Conservation (phyloP, 2,113 vertebrate species). For the Nycticebus coucang region DNA sequence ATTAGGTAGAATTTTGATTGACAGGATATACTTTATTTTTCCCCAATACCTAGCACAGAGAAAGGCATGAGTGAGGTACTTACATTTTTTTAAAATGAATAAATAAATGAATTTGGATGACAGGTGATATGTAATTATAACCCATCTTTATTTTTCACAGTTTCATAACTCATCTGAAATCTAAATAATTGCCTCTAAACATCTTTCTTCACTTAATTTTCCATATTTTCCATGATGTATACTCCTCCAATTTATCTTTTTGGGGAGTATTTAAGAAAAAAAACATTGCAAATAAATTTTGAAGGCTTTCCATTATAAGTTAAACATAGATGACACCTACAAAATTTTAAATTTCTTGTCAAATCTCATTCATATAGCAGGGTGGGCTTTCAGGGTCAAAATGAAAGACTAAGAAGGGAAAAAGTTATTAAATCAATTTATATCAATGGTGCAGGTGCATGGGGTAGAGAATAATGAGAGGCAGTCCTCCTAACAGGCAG, state of each 20-base stretch:
- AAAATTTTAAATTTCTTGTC: constrained; percentile 29
- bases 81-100: constrained; percentile 5
- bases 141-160: background rate
- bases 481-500: background rate
- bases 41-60: background rate
- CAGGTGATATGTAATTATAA: background rate
- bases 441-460: background rate
- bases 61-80: background rate
- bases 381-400: background rate
- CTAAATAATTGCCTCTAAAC: constrained; percentile 30
- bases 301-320: background rate
- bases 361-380: background rate
- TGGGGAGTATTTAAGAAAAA: background rate
- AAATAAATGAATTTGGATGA: constrained; percentile 1
- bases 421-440: background rate
- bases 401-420: background rate
- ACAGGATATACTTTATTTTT: constrained; percentile 13
- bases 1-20: background rate
- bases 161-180: constrained; percentile 24
- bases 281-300: background rate
- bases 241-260: background rate
- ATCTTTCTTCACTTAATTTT: background rate
- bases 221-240: background rate
- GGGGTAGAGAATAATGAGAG: background rate
- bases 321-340: background rate